phyloP scores from a whole-genome alignment of 1,140 invertebrate species.

The Condylostylus longicornis region DNA sequence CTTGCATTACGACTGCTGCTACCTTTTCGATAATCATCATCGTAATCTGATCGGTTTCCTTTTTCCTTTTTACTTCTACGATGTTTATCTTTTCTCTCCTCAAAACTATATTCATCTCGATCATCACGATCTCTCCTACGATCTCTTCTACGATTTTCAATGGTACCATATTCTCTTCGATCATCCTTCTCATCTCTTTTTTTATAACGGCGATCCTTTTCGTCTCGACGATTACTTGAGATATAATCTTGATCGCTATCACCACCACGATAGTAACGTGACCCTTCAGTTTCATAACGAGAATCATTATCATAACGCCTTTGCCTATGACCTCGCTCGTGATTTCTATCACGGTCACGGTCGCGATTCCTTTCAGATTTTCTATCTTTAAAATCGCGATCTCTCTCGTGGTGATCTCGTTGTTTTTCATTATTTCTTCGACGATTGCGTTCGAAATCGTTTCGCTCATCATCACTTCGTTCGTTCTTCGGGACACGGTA shows the following conservation, averaged over 20 bases:
- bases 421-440: conserved; percentile 3
- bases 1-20: conserved; percentile 27
- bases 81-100: conserved; percentile 4
- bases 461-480: conserved; percentile 18
- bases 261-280: conserved; percentile 16
- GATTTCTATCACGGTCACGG: conserved; percentile 13
- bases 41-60: conserved; percentile 18
- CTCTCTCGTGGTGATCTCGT: conserved; percentile 5
- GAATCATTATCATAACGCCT: conserved; percentile 12
- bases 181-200: background rate
- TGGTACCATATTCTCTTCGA: conserved; percentile 1
- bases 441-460: conserved; percentile 11
- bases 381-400: conserved; percentile 10
- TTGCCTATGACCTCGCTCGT: conserved; percentile 9
- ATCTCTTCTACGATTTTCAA: conserved; percentile 6
- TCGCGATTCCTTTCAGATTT: conserved; percentile 6
- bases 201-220: conserved; percentile 4
- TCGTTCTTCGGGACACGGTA: conserved; percentile 19
- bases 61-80: conserved; percentile 5
- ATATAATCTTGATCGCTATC: conserved; percentile 19
- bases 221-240: conserved; percentile 13
- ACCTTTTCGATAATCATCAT: conserved; percentile 22
- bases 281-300: conserved; percentile 13
- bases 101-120: conserved; percentile 10
- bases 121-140: conserved; percentile 14